A percentile compares a stretch with the other conserved stretches of the same genome.
These are phyloP conservation scores for Cardiocondyla obscurior DNA, from an alignment of 1,140 invertebrate genomes.

Conservation along the genomic window DNA sequence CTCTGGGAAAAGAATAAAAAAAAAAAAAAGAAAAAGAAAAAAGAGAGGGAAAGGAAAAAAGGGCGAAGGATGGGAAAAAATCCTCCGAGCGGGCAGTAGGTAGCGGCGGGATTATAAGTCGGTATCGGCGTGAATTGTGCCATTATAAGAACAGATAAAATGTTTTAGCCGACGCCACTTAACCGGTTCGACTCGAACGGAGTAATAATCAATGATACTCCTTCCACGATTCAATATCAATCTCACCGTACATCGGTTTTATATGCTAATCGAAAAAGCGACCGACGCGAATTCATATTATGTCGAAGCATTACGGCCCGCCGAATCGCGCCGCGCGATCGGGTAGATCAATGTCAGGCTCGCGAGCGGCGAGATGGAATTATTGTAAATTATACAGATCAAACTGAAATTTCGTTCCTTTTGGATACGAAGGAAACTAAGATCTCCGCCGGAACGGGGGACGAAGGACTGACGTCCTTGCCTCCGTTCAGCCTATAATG, in stretches of 20 bases:
- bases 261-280: constrained; percentile 22
- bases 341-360: constrained; percentile 16
- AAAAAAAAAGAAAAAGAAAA: constrained; percentile 44
- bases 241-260: constrained; percentile 18
- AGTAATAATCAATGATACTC: neutral
- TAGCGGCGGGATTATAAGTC: constrained; percentile 6
- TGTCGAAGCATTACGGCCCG: constrained; percentile 9
- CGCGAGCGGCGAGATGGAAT: neutral
- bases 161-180: constrained; percentile 18
- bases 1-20: constrained; percentile 16
- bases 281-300: constrained; percentile 15
- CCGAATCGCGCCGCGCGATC: constrained; percentile 1
- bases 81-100: neutral
- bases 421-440: neutral
- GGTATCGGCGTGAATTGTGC: constrained; percentile 25
- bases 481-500: neutral
- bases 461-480: neutral
- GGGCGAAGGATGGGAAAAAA: constrained; percentile 1
- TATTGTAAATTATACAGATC: constrained; percentile 15
- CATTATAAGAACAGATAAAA: constrained; percentile 33
- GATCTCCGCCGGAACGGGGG: neutral
- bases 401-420: neutral
- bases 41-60: constrained; percentile 26
- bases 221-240: constrained; percentile 12
- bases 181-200: neutral